Evolutionary conservation across 2,113 vertebrate species (phyloP).

Genomic region (Synchiropus splendidus): DNA sequence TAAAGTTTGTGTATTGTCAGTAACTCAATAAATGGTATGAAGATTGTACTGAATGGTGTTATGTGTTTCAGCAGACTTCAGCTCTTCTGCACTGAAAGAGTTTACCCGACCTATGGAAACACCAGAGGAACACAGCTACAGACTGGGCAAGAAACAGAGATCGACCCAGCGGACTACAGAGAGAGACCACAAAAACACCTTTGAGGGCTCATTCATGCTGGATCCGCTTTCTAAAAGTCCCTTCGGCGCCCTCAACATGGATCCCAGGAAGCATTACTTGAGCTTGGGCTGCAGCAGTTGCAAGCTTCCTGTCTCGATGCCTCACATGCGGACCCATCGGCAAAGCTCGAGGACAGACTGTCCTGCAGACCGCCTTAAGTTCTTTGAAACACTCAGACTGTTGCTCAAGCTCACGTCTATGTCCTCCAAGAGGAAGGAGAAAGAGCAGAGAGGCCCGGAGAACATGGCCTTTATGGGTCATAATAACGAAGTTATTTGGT

Average conservation of each 20-base stretch:
- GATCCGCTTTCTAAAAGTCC: constrained; percentile 78
- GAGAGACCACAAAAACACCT: constrained; percentile 87
- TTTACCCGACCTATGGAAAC: constrained; percentile 63
- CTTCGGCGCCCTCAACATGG: constrained; percentile 76
- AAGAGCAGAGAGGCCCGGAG: constrained; percentile 90
- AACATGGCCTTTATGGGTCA: constrained; percentile 84
- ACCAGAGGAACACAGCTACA: constrained; percentile 79
- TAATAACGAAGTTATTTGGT: constrained; percentile 96
- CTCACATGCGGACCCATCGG: constrained; percentile 82
- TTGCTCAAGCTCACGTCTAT: constrained; percentile 97
- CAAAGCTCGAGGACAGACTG: constrained; percentile 95
- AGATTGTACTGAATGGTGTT: constrained; percentile 7
- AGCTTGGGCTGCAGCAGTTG: constrained; percentile 89
- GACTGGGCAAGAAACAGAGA: constrained; percentile 83
- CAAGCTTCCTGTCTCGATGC: constrained; percentile 85
- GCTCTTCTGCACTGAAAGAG: constrained; percentile 61
- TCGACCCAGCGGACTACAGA: constrained; percentile 78
- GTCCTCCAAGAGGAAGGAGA: constrained; percentile 98
- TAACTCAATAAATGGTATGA: background rate
- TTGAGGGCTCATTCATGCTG: constrained; percentile 87
- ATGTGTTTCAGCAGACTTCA: constrained; percentile 58
- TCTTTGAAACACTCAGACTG: constrained; percentile 94
- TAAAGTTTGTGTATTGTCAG: too few relatives aligned
- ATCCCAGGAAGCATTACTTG: constrained; percentile 95
- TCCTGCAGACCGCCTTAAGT: constrained; percentile 91